Base-by-base conservation (phyloP, 92 coral and sea anemone species). In the Heliopora coerulea region DNA sequence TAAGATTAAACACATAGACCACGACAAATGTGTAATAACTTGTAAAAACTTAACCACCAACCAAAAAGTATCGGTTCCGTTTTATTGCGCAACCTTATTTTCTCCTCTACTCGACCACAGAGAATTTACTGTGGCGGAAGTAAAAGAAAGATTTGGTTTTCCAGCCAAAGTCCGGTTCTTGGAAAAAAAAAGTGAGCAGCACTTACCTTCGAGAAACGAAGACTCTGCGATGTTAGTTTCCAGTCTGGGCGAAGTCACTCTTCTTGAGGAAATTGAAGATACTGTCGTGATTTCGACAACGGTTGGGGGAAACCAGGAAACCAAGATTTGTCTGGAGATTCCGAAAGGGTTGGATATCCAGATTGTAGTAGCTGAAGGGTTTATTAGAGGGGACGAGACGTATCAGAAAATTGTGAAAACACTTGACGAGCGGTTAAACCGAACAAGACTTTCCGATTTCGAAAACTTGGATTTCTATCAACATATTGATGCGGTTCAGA, bases 301-400 rank as follows among this genome's bases (percentile, higher is more conserved):
- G 7, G 34, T 65, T 39, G 52, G 72, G 25, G 72, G 50, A 15
- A 42, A 26, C 72, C 14, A 41, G 5, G 20, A 31, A 39, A 41
- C 18, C 0, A 62, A 62, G 41, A 49, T 25, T 3, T 70, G 62
- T 49, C 21, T 50, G 1, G 19, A 52, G 33, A 42, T 70, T 17
- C 99, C 99, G 0, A 95, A 86, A 59, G 54, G 84, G 14, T 79
- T 95, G 30, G 89, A 87, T 34, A 78, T 95, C 83, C 89, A 88
- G 17, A 79, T 95, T 27, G 75, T 83, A 17, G 91, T 84, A 2
- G 99, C 99, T 0, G 80, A 86, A 25, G 99, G 99, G 3, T 90
- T 91, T 9, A 77, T 95, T 42, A 49, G 80, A 14, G 99, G 90
- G 44, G 96, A 95, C 42, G 87, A 90, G 63, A 87, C 86, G 41